Conservation (phyloP, 2,797 vertebrate genomes). For the Chiropotes sagulatus region DNA sequence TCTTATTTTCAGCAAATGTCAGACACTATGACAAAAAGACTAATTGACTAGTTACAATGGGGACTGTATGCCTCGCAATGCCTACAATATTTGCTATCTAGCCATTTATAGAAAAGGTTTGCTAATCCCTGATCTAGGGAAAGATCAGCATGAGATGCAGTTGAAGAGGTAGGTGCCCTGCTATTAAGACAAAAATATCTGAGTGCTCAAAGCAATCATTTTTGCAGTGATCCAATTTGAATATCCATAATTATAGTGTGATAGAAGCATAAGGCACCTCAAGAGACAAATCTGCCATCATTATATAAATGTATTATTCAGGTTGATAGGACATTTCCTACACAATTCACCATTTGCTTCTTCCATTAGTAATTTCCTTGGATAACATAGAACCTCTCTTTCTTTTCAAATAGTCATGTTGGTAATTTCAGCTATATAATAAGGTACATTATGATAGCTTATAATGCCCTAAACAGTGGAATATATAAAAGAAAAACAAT, state of each 20-base stretch:
- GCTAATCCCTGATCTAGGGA: background rate
- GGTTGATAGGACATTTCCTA: conserved; percentile 52
- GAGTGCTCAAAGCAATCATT: conserved; percentile 50
- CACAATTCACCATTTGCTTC: conserved; percentile 61
- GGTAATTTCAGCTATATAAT: conserved; percentile 43
- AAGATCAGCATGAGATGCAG: conserved; percentile 39
- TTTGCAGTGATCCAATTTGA: conserved; percentile 11
- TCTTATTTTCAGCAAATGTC: conserved; percentile 6
- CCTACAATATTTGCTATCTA: conserved; percentile 16
- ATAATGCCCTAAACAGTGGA: background rate
- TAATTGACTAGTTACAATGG: background rate
- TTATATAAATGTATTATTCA: conserved; percentile 59
- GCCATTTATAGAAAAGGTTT: background rate
- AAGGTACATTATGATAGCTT: conserved; percentile 13
- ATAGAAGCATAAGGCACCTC: conserved; percentile 42
- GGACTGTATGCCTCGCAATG: background rate
- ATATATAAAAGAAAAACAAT: conserved; percentile 42
- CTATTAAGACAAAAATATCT: conserved; percentile 55
- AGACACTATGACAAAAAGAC: background rate
- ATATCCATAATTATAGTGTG: conserved; percentile 56
- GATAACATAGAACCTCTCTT: conserved; percentile 25
- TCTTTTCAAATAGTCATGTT: conserved; percentile 28
- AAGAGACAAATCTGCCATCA: conserved; percentile 58
- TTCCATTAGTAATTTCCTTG: conserved; percentile 48
- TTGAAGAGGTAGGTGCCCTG: background rate